phyloP scores from a whole-genome alignment of 2,797 vertebrate species.

The Acrocephalus scirpaceus region DNA sequence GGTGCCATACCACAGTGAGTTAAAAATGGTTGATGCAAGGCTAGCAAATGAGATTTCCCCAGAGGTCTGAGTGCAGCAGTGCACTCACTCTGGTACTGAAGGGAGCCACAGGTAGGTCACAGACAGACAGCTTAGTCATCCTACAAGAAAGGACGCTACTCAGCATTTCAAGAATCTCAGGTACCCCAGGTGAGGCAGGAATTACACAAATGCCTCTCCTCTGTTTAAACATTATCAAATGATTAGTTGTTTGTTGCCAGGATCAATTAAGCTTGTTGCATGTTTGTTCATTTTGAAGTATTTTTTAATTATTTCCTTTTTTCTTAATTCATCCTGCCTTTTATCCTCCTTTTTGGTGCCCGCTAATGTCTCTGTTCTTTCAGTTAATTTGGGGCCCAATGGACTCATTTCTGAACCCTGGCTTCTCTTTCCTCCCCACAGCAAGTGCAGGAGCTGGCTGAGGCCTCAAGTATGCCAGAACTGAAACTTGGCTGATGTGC shows the following conservation, averaged over 20 bases:
- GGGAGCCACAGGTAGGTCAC: background rate
- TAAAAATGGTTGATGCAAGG: background rate
- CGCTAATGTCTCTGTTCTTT: background rate
- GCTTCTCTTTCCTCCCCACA: background rate
- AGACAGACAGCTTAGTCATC: background rate
- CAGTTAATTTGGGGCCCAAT: background rate
- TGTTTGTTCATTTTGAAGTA: background rate
- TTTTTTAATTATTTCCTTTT: background rate
- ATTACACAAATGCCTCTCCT: background rate
- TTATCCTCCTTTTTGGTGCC: background rate
- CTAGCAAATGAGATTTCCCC: background rate
- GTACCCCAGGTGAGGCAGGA: background rate
- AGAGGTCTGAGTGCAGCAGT: background rate
- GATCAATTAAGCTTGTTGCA: background rate
- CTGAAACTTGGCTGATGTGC: background rate
- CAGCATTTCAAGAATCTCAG: background rate
- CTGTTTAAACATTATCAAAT: background rate
- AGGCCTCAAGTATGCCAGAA: background rate
- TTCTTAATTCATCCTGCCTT: background rate
- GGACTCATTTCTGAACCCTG: background rate
- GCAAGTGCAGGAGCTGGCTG: background rate
- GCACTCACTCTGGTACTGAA: background rate
- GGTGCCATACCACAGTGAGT: background rate
- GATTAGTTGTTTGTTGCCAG: background rate
- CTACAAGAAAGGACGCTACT: background rate